Evolutionary conservation across 1,140 invertebrate genomes (phyloP).

Genomic region (Cotesia vestalis): DNA sequence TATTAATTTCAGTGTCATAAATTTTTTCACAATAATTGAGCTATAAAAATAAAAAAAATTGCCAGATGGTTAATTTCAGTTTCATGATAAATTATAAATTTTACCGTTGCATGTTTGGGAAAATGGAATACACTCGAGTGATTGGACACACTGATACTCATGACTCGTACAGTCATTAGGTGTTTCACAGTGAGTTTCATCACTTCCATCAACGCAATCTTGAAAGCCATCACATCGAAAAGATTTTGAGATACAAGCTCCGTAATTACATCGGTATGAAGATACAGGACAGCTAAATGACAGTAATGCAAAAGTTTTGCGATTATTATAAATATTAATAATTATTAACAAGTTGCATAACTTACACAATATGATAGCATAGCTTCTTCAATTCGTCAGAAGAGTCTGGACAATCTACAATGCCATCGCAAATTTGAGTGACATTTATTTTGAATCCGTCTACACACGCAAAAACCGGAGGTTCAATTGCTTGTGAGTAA

Average conservation of each 20-base stretch:
- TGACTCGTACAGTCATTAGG: conserved; percentile 41
- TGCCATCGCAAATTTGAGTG: conserved; percentile 76
- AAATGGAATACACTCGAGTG: conserved; percentile 45
- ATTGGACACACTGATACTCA: conserved; percentile 44
- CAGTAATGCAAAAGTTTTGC: neutral
- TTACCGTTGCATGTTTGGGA: conserved; percentile 58
- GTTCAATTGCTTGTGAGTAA: neutral
- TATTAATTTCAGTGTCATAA: too few species aligned
- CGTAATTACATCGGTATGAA: conserved; percentile 66
- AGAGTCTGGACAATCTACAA: conserved; percentile 79
- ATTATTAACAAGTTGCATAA: too few species aligned
- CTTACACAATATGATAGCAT: conserved; percentile 51
- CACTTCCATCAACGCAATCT: conserved; percentile 70
- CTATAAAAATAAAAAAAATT: too few species aligned
- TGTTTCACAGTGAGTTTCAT: conserved; percentile 61
- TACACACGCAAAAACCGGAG: conserved; percentile 44
- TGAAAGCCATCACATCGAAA: conserved; percentile 68
- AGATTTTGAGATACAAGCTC: conserved; percentile 65
- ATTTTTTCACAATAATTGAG: too few species aligned
- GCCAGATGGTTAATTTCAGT: neutral
- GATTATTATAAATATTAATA: neutral
- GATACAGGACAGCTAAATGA: conserved; percentile 49
- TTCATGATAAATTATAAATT: neutral
- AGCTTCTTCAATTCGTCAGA: conserved; percentile 72
- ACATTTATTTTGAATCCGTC: conserved; percentile 63